Base-by-base conservation (phyloP, 2,797 vertebrate species). In the Pangasius krempfi region DNA sequence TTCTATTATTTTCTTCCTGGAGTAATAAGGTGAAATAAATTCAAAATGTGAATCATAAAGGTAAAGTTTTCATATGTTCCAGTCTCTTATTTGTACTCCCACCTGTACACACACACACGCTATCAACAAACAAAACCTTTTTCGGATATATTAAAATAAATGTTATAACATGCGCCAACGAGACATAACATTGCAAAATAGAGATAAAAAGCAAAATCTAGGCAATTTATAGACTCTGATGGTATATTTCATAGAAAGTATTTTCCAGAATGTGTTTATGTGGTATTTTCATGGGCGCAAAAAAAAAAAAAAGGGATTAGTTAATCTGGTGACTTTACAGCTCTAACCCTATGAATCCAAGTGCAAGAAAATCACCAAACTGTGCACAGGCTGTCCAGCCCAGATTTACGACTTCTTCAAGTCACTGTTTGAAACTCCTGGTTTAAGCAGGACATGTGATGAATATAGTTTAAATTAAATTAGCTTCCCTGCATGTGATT, bases 381-480 rank as follows among this genome's bases (percentile, higher is more conserved):
- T 25, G 37, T 75, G 40, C 70, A 44, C 68, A 20, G 68, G 33
- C 33, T 72, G 33, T 40, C 18, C 16, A 47, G n/a, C 27, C 47
- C 76, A 79, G 52, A 56, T 82, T 73, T 73, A 60, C 47, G 60
- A 44, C 33, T 58, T 79, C 52, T 60, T 85, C 20, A 60, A 16
- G 58, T 56, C 20, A 64, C 89, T 60, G 85, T 89, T 89, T 89
- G 84, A 91, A 88, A 88, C 89, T 86, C 87, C 66, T 54, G 75
- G 70, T 84, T 66, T 33, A 9, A 82, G 76, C 9, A 68, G 54
- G 37, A 82, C 85, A 86, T 88, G 79, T 83, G 73, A 88, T 94
- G 91, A 88, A 89, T 60, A 92, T 90, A 92, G 93, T 94, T 93
- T 93, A 92, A 91, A 93, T 90, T 94, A 47, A 82, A 82, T 60